These are phyloP conservation scores for Bubo bubo DNA, from an alignment of 2,113 vertebrate genomes.

Conservation along the genomic window DNA sequence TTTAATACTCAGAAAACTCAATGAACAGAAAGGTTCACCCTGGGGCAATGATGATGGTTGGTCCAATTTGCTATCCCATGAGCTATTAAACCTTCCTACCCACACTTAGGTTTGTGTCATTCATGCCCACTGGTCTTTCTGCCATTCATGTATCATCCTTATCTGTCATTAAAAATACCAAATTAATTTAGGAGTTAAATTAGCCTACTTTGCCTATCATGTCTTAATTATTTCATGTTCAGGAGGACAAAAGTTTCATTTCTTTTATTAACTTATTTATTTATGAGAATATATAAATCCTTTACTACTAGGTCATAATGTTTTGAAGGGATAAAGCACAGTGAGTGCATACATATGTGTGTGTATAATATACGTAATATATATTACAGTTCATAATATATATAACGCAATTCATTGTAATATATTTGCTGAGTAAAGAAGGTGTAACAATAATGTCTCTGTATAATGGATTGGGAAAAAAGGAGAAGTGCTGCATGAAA, in stretches of 20 bases:
- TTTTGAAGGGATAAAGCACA: background rate
- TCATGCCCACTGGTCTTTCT: background rate
- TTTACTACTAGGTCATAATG: background rate
- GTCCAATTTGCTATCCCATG: background rate
- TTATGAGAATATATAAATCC: background rate
- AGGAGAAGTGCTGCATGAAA: background rate
- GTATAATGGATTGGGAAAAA: background rate
- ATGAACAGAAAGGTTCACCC: background rate
- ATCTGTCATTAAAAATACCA: background rate
- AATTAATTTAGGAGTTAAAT: background rate
- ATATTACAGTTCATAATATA: background rate
- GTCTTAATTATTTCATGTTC: background rate
- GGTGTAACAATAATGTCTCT: background rate
- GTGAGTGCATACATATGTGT: background rate
- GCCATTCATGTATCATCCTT: background rate
- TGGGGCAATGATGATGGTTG: background rate
- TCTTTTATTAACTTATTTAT: background rate
- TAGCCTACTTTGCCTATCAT: background rate
- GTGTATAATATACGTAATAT: background rate
- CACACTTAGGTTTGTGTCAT: background rate
- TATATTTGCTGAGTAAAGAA: background rate
- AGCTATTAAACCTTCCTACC: background rate
- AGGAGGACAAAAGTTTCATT: background rate
- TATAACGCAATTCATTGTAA: background rate
- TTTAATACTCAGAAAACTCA: background rate